phyloP scores from a whole-genome alignment of 2,888 invertebrate species.

The Selenia dentaria region DNA sequence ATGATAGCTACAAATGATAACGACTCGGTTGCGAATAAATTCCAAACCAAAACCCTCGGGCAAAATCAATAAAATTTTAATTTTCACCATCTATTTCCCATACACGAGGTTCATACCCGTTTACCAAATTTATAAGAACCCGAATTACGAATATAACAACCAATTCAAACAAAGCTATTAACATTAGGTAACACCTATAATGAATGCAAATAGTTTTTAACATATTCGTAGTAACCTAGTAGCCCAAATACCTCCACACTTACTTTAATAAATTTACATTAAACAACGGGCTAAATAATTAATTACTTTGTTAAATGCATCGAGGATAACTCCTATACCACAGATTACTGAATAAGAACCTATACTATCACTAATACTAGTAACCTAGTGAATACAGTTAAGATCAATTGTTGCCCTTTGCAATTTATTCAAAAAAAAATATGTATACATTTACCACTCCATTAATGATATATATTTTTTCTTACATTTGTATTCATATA shows the following conservation, averaged over 20 bases:
- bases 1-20: background rate
- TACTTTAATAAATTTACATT: constrained; percentile 47
- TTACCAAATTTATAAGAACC: constrained; percentile 18
- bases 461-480: too few relatives aligned
- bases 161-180: constrained; percentile 22
- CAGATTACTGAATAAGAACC: too few relatives aligned
- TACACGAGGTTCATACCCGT: constrained; percentile 9
- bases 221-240: constrained; percentile 38
- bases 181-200: constrained; percentile 19
- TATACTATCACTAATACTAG: too few relatives aligned
- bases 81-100: constrained; percentile 11
- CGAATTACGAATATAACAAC: too few relatives aligned
- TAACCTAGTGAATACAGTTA: too few relatives aligned
- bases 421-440: too few relatives aligned
- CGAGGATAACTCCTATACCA: constrained; percentile 28
- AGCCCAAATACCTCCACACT: constrained; percentile 36
- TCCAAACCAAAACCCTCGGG: background rate
- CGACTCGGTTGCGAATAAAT: constrained; percentile 1
- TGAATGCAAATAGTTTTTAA: constrained; percentile 23
- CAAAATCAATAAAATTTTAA: constrained; percentile 14
- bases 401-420: too few relatives aligned
- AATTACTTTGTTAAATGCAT: constrained; percentile 31
- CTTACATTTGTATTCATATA: too few relatives aligned
- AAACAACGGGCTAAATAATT: constrained; percentile 41
- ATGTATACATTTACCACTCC: too few relatives aligned